Percentiles rank a stretch among this genome's conserved stretches.
phyloP scores from a whole-genome alignment of 2,113 vertebrate species.

The Ceuthmochares aereus region DNA sequence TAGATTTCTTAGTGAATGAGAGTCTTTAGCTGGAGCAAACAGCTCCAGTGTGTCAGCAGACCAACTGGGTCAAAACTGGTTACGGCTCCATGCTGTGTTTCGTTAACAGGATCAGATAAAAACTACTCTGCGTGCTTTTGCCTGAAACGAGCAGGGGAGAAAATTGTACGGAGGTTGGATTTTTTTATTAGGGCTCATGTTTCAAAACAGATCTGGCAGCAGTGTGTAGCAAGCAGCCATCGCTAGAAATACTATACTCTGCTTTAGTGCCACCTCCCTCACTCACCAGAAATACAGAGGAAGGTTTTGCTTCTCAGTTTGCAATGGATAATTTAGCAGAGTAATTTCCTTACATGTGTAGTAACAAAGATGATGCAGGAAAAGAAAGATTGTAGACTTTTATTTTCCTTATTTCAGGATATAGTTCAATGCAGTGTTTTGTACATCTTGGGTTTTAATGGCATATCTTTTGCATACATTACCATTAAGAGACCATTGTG shows the following conservation, averaged over 20 bases:
- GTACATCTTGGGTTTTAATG: not conserved
- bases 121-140: not conserved
- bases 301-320: not conserved
- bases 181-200: not conserved
- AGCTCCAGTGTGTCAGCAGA: not conserved
- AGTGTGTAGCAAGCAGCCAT: not conserved
- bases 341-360: constrained; percentile 14
- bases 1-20: not conserved
- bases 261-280: not conserved
- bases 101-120: not conserved
- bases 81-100: not conserved
- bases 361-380: not conserved
- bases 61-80: not conserved
- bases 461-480: not conserved
- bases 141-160: not conserved
- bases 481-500: not conserved
- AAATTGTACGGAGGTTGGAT: not conserved
- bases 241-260: not conserved
- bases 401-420: not conserved
- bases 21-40: not conserved
- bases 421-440: not conserved
- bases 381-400: not conserved
- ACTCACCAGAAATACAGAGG: not conserved
- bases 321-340: constrained; percentile 39
- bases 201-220: constrained; percentile 18